Evolutionary conservation across 2,888 invertebrate genomes (phyloP).

Genomic region (Morinoia aosen): DNA sequence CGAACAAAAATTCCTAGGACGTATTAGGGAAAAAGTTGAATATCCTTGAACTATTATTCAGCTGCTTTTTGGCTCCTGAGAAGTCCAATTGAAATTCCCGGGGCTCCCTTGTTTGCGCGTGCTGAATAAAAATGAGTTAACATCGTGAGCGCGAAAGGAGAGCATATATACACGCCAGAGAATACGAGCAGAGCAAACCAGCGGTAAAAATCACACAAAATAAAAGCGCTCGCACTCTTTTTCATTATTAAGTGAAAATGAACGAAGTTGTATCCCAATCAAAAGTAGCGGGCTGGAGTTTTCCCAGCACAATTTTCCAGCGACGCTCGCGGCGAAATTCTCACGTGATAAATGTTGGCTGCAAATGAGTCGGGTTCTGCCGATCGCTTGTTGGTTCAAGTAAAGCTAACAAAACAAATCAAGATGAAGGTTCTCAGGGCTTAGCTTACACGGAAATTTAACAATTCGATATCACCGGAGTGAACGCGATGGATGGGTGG

Average conservation of each 20-base stretch:
- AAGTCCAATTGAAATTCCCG: neutral
- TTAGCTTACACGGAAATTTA: neutral
- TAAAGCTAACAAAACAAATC: neutral
- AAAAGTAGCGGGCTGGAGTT: neutral
- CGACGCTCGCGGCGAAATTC: neutral
- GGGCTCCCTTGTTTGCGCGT: constrained; percentile 1
- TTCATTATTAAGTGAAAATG: neutral
- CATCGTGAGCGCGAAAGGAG: neutral
- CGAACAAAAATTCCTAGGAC: neutral
- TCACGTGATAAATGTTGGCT: neutral
- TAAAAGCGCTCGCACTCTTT: neutral
- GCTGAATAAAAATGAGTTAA: neutral
- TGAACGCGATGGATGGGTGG: neutral
- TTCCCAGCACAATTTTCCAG: neutral
- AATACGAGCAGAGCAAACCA: neutral
- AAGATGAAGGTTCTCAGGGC: neutral
- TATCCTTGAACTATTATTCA: neutral
- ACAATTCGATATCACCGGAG: neutral
- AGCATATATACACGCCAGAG: neutral
- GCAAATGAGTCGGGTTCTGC: neutral
- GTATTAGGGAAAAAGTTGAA: neutral
- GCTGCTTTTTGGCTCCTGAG: neutral
- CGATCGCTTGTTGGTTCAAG: neutral
- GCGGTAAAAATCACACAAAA: neutral
- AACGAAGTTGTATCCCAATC: neutral